phyloP scores from a whole-genome alignment of 2,888 invertebrate species.

The Unio pictorum region DNA sequence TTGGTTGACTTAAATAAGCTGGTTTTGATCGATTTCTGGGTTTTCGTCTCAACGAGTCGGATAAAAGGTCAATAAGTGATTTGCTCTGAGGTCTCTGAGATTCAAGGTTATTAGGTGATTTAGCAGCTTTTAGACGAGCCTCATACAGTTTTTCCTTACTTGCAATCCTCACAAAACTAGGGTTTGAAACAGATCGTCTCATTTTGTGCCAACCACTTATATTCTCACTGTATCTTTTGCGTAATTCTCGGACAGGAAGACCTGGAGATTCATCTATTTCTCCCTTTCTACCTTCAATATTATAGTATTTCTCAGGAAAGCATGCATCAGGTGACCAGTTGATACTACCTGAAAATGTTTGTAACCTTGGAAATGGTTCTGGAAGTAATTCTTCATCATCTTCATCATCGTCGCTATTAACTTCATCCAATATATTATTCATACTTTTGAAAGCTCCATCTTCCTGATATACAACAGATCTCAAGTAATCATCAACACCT shows the following conservation, averaged over 20 bases:
- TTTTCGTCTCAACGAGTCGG: conserved; percentile 33
- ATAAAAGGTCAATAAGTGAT: conserved; percentile 43
- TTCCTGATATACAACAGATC: conserved; percentile 31
- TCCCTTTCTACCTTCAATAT: conserved; percentile 43
- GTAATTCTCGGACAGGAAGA: conserved; percentile 33
- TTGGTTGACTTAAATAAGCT: conserved; percentile 18
- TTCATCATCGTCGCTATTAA: conserved; percentile 21
- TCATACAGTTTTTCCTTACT: conserved; percentile 52
- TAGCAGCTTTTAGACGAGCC: conserved; percentile 33
- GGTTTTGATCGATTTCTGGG: conserved; percentile 32
- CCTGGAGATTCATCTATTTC: conserved; percentile 42
- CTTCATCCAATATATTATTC: conserved; percentile 22
- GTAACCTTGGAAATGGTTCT: conserved; percentile 54
- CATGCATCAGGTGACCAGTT: conserved; percentile 23
- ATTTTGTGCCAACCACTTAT: conserved; percentile 28
- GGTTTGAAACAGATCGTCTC: conserved; percentile 60
- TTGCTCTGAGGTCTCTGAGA: conserved; percentile 31
- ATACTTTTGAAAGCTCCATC: conserved; percentile 28
- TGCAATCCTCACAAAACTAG: conserved; percentile 57
- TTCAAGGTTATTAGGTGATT: conserved; percentile 12
- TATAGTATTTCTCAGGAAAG: conserved; percentile 37
- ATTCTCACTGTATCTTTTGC: conserved; percentile 34
- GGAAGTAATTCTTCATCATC: conserved; percentile 34
- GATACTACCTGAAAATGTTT: conserved; percentile 50
- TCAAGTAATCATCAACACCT: conserved; percentile 53